Base-by-base conservation (phyloP, 2,113 vertebrate species). In the Sorex fumeus region DNA sequence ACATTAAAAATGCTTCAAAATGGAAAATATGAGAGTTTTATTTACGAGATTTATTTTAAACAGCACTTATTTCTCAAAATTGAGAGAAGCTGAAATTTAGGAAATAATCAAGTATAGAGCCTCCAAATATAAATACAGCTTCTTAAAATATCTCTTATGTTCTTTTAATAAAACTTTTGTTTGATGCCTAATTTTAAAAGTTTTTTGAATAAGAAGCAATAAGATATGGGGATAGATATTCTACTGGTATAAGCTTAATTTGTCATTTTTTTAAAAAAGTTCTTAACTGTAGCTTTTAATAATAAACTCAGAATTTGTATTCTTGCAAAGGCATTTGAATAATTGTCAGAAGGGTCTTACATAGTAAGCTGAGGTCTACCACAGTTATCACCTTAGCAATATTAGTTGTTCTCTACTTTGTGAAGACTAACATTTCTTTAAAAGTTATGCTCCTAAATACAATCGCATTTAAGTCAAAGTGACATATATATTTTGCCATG, bases 11-110 rank as follows among this genome's bases (percentile, higher is more conserved):
- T 83, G 53, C 13, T 87, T 8, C n/a, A 66, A 78, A 83, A 75
- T 10, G 21, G 21, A 36, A 5, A 30, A 47, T 77, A 2, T 84
- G 28, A 66, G 8, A 69, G 60, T 2, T 67, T 25, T 25, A 60
- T 15, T 75, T 36, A 60, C 57, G 18, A 60, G 57, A 60, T 60
- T 7, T 60, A 19, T 60, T 90, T 88, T 43, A 80, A 81, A 81
- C 89, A 75, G 1, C 2, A 50, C 77, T 69, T 90, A 69, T 83
- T 87, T 5, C 43, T 84, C 83, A 79, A 72, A 13, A 50, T 84
- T 67, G 47, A 19, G 0, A 69, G 21, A 45, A 71, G 1, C 50
- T 88, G 11, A 47, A 77, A 84, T 53, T 8, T 32, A 69, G 30
- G 67, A n/a, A 32, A 69, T 32, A 72, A 66, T 76, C n/a, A 93